Percentiles rank a stretch among this genome's conserved stretches.
Evolutionary conservation across 1,140 invertebrate species (phyloP).

Genomic region (Branchinecta lynchi): DNA sequence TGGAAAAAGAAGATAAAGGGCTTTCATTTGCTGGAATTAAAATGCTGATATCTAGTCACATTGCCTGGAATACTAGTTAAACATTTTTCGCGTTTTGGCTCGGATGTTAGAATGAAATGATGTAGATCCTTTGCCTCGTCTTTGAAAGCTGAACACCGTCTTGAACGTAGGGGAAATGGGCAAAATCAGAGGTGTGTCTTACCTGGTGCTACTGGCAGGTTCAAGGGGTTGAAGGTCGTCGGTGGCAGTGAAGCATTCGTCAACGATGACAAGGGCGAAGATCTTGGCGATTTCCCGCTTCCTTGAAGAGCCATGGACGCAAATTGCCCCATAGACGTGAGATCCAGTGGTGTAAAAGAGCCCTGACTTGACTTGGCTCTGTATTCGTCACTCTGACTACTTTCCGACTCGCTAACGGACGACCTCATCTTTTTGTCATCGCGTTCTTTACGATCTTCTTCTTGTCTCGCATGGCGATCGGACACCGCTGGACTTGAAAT

Average conservation of each 20-base stretch:
- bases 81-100: too few relatives aligned
- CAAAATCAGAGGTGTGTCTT: slow-evolving; percentile 24
- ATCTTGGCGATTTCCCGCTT: slow-evolving; percentile 26
- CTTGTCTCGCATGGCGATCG: neutral
- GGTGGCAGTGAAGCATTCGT: slow-evolving; percentile 52
- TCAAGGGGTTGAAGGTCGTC: slow-evolving; percentile 55
- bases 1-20: too few relatives aligned
- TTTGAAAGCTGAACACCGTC: slow-evolving; percentile 13
- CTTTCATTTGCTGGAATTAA: too few relatives aligned
- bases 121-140: slow-evolving; percentile 10
- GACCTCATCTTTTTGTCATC: neutral
- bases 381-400: slow-evolving; percentile 1
- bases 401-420: neutral
- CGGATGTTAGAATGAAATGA: too few relatives aligned
- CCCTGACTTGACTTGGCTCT: neutral
- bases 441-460: neutral
- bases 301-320: neutral
- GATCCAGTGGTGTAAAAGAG: neutral
- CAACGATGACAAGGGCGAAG: slow-evolving; percentile 50
- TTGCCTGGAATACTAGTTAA: too few relatives aligned
- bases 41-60: too few relatives aligned
- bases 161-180: neutral
- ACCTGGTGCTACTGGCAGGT: slow-evolving; percentile 60
- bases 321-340: neutral
- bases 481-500: slow-evolving; percentile 30